phyloP scores from a whole-genome alignment of 2,113 vertebrate species.

The Cyphomyrus plagiostoma region DNA sequence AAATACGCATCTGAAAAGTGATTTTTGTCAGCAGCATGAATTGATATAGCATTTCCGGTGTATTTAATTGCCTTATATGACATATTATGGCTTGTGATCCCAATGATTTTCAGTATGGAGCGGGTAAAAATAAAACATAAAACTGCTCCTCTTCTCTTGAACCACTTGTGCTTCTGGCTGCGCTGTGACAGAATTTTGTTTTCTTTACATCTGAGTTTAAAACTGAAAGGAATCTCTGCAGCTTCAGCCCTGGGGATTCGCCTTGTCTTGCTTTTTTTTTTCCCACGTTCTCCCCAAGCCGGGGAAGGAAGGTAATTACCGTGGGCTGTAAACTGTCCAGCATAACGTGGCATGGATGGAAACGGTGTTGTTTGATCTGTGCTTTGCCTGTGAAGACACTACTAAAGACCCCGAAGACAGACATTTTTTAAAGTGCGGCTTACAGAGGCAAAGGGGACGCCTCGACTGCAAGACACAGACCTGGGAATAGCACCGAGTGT shows the following conservation, averaged over 20 bases:
- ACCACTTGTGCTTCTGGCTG: neutral
- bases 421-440: neutral
- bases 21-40: neutral
- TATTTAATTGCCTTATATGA: slow-evolving; percentile 8
- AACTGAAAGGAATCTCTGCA: neutral
- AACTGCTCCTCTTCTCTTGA: neutral
- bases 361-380: neutral
- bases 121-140: neutral
- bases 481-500: neutral
- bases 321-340: slow-evolving; percentile 4
- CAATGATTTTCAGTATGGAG: neutral
- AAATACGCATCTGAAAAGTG: neutral
- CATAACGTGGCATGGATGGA: neutral
- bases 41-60: neutral
- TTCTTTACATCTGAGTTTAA: neutral
- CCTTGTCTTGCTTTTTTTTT: neutral
- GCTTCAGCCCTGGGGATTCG: neutral
- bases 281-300: neutral
- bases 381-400: neutral
- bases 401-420: slow-evolving; percentile 8
- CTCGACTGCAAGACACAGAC: neutral
- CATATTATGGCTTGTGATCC: neutral
- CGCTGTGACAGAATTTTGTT: neutral
- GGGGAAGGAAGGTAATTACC: slow-evolving; percentile 11
- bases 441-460: neutral